These are phyloP conservation scores for Orchesella cincta DNA, from an alignment of 1,140 invertebrate species.

Conservation along the genomic window DNA sequence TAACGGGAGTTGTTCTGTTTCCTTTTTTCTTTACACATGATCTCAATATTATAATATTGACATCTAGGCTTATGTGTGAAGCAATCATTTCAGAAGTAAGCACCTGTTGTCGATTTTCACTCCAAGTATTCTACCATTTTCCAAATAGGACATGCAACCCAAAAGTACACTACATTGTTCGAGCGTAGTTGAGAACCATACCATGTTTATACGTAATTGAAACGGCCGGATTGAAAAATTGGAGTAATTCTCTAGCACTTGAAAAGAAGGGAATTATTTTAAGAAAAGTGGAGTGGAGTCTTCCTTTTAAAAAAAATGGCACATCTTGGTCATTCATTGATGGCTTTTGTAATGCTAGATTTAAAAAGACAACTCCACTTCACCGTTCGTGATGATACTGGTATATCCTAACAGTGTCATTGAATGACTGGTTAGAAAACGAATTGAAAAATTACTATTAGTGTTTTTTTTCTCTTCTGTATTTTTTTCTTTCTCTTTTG, in stretches of 20 bases:
- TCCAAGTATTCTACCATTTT: no score
- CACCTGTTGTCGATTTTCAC: neutral
- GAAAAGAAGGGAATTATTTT: no score
- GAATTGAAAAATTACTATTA: constrained; percentile 15
- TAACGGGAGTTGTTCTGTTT: neutral
- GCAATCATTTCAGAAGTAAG: neutral
- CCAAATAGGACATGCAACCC: no score
- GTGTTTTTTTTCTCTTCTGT: no score
- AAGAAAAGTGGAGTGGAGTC: neutral
- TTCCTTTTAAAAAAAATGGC: constrained; percentile 7
- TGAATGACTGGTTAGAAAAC: neutral
- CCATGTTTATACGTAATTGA: no score
- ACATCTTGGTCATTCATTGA: neutral
- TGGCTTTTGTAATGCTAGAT: neutral
- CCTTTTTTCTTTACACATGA: neutral
- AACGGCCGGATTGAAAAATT: neutral
- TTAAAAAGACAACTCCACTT: neutral
- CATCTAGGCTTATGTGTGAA: neutral
- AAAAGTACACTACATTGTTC: no score
- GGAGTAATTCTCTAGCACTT: neutral
- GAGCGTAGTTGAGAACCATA: no score
- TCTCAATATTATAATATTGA: neutral
- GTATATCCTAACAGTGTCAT: neutral
- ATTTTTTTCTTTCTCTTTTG: no score
- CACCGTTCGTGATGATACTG: neutral